Percentiles rank a stretch among this genome's conserved stretches.
These are phyloP conservation scores for Tethya wilhelma DNA, from an alignment of 37 sponge, comb jelly and placozoan genomes.

Conservation along the genomic window DNA sequence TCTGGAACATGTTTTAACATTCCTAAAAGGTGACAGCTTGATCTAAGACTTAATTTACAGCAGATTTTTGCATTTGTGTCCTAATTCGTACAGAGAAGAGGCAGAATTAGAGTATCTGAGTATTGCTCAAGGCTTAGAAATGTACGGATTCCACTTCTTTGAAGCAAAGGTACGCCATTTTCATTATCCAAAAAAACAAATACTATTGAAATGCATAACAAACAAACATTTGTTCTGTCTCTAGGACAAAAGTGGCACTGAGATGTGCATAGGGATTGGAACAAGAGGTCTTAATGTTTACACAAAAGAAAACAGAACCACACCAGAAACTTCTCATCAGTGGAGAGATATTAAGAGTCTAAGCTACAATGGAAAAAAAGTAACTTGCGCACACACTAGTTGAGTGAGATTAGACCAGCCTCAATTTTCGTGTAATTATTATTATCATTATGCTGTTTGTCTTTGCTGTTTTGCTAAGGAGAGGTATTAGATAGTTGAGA, in stretches of 20 bases:
- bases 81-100: conserved; percentile 81
- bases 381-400: too few relatives aligned
- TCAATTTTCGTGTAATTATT: conserved; percentile 62
- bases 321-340: conserved; percentile 88
- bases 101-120: conserved; percentile 90
- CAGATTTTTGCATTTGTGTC: too few relatives aligned
- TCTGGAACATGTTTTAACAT: too few relatives aligned
- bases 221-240: too few relatives aligned
- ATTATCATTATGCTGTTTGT: conserved; percentile 89
- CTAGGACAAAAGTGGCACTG: conserved; percentile 94
- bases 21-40: too few relatives aligned
- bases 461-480: conserved; percentile 59
- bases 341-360: conserved; percentile 95
- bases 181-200: too few relatives aligned
- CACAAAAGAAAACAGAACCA: conserved; percentile 72
- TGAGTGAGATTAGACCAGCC: too few relatives aligned
- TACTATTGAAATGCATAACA: too few relatives aligned
- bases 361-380: conserved; percentile 89
- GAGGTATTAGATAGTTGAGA: conserved; percentile 85
- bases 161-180: too few relatives aligned
- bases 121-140: conserved; percentile 88
- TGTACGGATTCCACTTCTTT: conserved; percentile 95
- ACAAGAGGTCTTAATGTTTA: conserved; percentile 88
- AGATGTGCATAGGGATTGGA: conserved; percentile 90
- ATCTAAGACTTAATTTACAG: too few relatives aligned